Percentiles rank a stretch among this genome's conserved stretches.
phyloP scores from a whole-genome alignment of 2,113 vertebrate species.

The Thomomys bottae region DNA sequence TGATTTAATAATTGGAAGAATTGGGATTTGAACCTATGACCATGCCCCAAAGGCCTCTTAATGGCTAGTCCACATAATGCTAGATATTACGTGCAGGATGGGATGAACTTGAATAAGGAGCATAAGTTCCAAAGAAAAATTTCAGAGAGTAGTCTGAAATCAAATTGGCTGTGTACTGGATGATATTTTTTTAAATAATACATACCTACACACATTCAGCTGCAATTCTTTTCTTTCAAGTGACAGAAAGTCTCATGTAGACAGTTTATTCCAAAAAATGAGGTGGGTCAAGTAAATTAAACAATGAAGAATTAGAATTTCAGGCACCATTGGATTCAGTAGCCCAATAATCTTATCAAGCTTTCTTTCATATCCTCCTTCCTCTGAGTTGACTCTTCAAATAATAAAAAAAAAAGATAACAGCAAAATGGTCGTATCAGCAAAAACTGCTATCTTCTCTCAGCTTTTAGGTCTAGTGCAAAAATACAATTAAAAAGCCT shows the following conservation, averaged over 20 bases:
- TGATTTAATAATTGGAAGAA: not conserved
- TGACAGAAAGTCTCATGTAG: not conserved
- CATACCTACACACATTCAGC: not conserved
- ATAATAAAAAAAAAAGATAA: not conserved
- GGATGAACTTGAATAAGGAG: not conserved
- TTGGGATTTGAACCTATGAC: slow-evolving; percentile 16
- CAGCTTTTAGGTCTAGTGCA: not conserved
- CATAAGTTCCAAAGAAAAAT: not conserved
- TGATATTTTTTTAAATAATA: not conserved
- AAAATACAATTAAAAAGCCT: not conserved
- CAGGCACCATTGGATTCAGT: not conserved
- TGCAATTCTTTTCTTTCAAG: not conserved
- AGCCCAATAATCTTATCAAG: too few species aligned
- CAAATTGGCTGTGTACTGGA: not conserved
- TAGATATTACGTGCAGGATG: not conserved
- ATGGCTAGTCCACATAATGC: not conserved
- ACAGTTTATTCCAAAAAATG: not conserved
- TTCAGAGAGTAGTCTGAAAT: not conserved
- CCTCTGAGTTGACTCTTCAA: not conserved
- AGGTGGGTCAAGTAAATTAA: not conserved
- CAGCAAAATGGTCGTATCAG: not conserved
- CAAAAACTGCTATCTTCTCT: not conserved
- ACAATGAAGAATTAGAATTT: not conserved
- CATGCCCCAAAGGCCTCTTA: not conserved
- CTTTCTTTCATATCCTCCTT: not conserved